These are phyloP conservation scores for Chaetura pelagica DNA, from an alignment of 2,113 vertebrate species.

Conservation along the genomic window DNA sequence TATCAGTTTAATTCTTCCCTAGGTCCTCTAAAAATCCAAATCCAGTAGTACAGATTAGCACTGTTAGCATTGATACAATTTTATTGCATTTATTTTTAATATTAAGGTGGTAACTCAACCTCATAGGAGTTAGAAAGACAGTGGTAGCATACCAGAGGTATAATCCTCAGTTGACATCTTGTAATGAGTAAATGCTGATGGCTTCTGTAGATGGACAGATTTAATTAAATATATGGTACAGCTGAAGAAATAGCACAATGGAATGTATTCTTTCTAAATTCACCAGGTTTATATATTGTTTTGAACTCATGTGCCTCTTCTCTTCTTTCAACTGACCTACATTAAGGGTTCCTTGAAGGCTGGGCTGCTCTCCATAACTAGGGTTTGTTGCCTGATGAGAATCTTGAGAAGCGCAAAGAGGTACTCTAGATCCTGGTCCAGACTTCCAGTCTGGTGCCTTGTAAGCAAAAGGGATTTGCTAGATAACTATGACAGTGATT, in stretches of 20 bases:
- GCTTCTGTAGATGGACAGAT: background rate
- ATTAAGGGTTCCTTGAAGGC: background rate
- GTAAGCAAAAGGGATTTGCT: background rate
- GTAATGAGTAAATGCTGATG: background rate
- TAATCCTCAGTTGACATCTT: background rate
- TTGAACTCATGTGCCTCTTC: background rate
- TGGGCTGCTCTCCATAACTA: background rate
- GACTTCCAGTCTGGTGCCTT: slow-evolving; percentile 2
- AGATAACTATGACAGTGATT: background rate
- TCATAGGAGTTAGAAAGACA: background rate
- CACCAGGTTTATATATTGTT: background rate
- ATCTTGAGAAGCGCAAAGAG: background rate
- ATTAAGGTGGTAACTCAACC: background rate
- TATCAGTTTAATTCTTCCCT: background rate
- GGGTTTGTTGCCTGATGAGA: background rate
- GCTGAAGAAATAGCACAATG: background rate
- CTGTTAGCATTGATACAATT: background rate
- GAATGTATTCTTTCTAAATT: background rate
- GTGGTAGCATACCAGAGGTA: background rate
- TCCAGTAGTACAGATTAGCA: background rate
- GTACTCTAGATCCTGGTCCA: background rate
- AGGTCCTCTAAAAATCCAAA: background rate
- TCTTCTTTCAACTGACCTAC: background rate
- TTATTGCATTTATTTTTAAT: background rate
- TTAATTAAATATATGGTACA: background rate